Conservation (phyloP, 2,888 invertebrate genomes). For the Cephus nigrinus region DNA sequence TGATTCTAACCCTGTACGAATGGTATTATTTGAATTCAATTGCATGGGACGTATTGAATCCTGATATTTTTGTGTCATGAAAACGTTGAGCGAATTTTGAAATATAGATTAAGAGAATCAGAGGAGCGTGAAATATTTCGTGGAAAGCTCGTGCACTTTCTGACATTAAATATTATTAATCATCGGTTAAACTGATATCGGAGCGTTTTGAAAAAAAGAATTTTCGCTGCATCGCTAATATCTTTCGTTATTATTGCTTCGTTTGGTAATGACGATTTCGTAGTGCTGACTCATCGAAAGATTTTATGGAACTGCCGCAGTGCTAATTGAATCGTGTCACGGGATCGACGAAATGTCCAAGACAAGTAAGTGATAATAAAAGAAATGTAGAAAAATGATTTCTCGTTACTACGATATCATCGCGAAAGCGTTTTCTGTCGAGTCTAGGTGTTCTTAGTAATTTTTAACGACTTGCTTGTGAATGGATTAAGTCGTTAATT, state of each 20-base stretch:
- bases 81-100: too few relatives aligned
- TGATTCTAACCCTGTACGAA: neutral
- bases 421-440: neutral
- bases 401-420: neutral
- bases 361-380: conserved; percentile 37
- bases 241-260: neutral
- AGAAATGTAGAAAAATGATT: neutral
- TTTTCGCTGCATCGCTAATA: neutral
- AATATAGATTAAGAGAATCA: too few relatives aligned
- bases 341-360: conserved; percentile 39
- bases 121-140: too few relatives aligned
- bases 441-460: neutral
- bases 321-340: conserved; percentile 20
- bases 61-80: too few relatives aligned
- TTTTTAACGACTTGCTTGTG: neutral
- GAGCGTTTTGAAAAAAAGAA: neutral
- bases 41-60: too few relatives aligned
- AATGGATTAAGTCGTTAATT: neutral
- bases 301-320: neutral
- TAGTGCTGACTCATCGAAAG: conserved; percentile 47
- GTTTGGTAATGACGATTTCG: conserved; percentile 22
- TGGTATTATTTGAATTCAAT: too few relatives aligned
- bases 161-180: neutral
- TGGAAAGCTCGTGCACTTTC: too few relatives aligned
- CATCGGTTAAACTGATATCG: neutral